These are phyloP conservation scores for Venustaconcha ellipsiformis DNA, from an alignment of 1,140 invertebrate species.

Conservation along the genomic window DNA sequence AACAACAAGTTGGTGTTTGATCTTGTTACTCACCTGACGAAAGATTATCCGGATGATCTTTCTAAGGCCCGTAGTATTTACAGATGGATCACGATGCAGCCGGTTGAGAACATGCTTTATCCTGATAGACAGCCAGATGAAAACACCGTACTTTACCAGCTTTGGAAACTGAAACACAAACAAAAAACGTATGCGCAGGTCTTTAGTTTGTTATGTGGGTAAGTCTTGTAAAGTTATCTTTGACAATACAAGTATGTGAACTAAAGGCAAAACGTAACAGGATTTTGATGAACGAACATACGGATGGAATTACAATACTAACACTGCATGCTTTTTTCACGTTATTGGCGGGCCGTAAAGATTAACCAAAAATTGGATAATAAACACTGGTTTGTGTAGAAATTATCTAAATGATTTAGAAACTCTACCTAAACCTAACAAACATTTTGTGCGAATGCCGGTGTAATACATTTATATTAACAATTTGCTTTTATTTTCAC, in stretches of 20 bases:
- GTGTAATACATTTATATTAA: too few relatives aligned
- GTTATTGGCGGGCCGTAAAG: too few relatives aligned
- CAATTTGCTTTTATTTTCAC: too few relatives aligned
- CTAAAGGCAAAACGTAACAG: not conserved
- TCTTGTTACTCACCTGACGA: slow-evolving; percentile 30
- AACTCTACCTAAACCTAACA: too few relatives aligned
- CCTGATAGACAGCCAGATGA: slow-evolving; percentile 27
- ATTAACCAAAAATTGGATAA: too few relatives aligned
- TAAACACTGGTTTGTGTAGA: too few relatives aligned
- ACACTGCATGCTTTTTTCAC: too few relatives aligned
- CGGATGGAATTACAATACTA: too few relatives aligned
- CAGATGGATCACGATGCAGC: slow-evolving; percentile 52
- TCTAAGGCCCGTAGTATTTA: slow-evolving; percentile 54
- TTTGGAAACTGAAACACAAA: slow-evolving; percentile 52
- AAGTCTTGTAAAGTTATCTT: slow-evolving; percentile 12
- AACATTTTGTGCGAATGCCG: too few relatives aligned
- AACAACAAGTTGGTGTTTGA: slow-evolving; percentile 11
- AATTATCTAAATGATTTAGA: too few relatives aligned
- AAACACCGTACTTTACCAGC: slow-evolving; percentile 43
- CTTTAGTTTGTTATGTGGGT: slow-evolving; percentile 59
- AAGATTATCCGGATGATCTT: slow-evolving; percentile 38
- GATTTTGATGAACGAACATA: not conserved
- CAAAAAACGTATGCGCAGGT: slow-evolving; percentile 59
- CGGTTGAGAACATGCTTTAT: slow-evolving; percentile 33
- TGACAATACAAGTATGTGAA: not conserved